Percentiles rank a stretch among this genome's conserved stretches.
phyloP scores from a whole-genome alignment of 2,888 invertebrate species.

The Xanthorhoe spadicearia region DNA sequence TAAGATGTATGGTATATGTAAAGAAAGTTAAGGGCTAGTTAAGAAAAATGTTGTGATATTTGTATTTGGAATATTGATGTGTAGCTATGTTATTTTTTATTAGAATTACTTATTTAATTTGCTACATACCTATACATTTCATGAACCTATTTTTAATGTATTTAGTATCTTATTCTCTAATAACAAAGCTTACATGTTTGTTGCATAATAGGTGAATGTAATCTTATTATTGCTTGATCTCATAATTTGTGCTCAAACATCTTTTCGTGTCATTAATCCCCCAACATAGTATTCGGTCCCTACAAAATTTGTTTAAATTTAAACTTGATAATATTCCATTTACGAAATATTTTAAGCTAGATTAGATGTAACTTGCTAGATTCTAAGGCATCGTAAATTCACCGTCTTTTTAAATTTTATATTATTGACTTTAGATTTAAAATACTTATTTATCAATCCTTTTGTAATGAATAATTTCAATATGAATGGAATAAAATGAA shows the following conservation, averaged over 20 bases:
- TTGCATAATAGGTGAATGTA: slow-evolving; percentile 18
- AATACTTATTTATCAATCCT: slow-evolving; percentile 84
- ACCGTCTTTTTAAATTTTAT: slow-evolving; percentile 85
- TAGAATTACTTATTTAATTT: slow-evolving; percentile 30
- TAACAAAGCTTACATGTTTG: slow-evolving; percentile 25
- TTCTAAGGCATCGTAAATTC: slow-evolving; percentile 81
- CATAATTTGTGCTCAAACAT: slow-evolving; percentile 59
- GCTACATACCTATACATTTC: slow-evolving; percentile 6
- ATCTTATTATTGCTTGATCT: slow-evolving; percentile 52
- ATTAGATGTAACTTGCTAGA: slow-evolving; percentile 74
- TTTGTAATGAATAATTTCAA: slow-evolving; percentile 80
- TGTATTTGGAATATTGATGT: slow-evolving; percentile 82
- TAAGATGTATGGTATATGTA: slow-evolving; percentile 75
- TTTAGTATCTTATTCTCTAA: slow-evolving; percentile 1
- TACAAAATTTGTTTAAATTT: slow-evolving; percentile 36
- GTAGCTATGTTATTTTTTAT: slow-evolving; percentile 53
- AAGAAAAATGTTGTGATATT: slow-evolving; percentile 85
- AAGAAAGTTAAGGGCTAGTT: slow-evolving; percentile 73
- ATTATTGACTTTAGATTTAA: slow-evolving; percentile 81
- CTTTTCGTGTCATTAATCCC: slow-evolving; percentile 27
- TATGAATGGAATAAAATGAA: slow-evolving; percentile 77
- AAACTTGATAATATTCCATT: slow-evolving; percentile 77
- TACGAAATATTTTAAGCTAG: slow-evolving; percentile 80
- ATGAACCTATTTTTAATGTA: background rate
- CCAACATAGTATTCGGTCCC: slow-evolving; percentile 30